Evolutionary conservation across 1,140 invertebrate species (phyloP).

Genomic region (Bombus difficillimus): DNA sequence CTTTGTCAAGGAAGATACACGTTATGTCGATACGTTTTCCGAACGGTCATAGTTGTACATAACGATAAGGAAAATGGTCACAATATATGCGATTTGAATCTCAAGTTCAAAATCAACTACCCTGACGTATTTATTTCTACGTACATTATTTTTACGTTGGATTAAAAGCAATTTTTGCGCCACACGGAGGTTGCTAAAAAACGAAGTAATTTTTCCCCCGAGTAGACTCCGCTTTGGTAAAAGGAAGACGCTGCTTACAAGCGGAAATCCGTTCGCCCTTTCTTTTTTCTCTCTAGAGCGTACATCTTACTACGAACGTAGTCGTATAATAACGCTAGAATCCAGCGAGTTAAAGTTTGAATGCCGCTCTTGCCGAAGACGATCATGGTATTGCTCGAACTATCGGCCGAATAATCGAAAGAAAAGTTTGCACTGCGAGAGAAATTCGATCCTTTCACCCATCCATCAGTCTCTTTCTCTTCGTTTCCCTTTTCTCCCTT

Average conservation of each 20-base stretch:
- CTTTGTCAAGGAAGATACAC: not conserved
- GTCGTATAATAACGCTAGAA: constrained; percentile 1
- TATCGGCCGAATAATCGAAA: constrained; percentile 2
- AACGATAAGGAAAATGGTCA: not conserved
- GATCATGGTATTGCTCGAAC: constrained; percentile 10
- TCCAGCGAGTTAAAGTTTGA: constrained; percentile 33
- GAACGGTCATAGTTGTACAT: not conserved
- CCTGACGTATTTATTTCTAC: not conserved
- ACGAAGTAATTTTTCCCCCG: not conserved
- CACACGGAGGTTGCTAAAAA: not conserved
- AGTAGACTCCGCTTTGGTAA: not conserved
- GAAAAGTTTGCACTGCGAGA: not conserved
- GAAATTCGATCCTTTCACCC: not conserved
- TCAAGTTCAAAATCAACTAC: not conserved
- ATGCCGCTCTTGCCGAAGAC: constrained; percentile 1
- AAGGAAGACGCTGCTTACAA: constrained; percentile 12
- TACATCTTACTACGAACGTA: not conserved
- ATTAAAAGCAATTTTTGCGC: not conserved
- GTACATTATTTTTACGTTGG: no score
- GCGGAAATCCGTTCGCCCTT: not conserved
- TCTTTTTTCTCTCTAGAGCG: not conserved
- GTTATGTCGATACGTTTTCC: no score
- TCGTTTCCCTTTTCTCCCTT: no score
- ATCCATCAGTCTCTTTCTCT: not conserved
- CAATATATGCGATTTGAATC: not conserved